Conservation (phyloP, 2,797 vertebrate genomes). For the Lithobates pipiens region DNA sequence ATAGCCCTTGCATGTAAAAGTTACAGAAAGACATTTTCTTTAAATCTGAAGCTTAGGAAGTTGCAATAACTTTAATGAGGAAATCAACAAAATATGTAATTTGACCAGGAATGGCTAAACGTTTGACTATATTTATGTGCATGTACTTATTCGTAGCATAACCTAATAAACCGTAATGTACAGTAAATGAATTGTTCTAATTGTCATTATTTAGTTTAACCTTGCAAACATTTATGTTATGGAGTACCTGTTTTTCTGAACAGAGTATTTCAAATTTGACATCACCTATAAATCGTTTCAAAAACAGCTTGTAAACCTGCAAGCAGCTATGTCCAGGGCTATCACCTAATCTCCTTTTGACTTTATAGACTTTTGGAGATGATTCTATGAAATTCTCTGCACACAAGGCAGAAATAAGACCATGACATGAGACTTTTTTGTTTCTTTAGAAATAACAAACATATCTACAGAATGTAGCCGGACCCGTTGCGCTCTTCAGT, state of each 20-base stretch:
- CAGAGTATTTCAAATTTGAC: constrained; percentile 3
- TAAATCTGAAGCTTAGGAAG: too few species aligned
- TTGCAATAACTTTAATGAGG: not conserved
- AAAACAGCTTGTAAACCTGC: constrained; percentile 12
- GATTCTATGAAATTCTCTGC: constrained; percentile 10
- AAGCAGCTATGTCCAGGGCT: not conserved
- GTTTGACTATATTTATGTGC: not conserved
- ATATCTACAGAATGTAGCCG: constrained; percentile 21
- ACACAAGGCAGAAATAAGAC: constrained; percentile 16
- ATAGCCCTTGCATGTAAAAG: too few species aligned
- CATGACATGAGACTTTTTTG: constrained; percentile 2
- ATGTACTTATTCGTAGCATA: not conserved
- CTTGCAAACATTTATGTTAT: constrained; percentile 7
- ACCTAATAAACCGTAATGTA: not conserved
- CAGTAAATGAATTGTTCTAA: not conserved
- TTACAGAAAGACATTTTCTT: too few species aligned
- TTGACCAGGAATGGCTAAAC: not conserved
- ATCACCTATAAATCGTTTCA: not conserved
- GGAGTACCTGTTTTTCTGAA: constrained; percentile 15
- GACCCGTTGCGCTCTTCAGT: constrained; percentile 5
- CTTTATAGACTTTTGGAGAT: constrained; percentile 18
- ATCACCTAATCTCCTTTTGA: constrained; percentile 20
- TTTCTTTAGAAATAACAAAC: constrained; percentile 43
- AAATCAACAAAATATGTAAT: not conserved
- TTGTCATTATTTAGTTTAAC: constrained; percentile 12